Percentiles rank a stretch among this genome's conserved stretches.
Conservation (phyloP, 2,797 vertebrate genomes). For the Trichosurus vulpecula region DNA sequence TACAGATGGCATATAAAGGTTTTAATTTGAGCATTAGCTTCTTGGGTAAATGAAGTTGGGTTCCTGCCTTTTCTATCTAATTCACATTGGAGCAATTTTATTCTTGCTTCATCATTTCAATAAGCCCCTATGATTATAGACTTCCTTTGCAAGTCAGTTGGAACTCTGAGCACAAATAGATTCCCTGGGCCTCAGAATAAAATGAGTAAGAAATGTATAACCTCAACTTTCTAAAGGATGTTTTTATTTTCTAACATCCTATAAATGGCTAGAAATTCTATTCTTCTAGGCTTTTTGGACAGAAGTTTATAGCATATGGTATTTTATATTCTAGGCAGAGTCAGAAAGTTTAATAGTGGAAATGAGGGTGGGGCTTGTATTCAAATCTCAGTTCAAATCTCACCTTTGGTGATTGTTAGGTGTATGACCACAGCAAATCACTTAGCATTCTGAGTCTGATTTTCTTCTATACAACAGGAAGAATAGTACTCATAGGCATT, state of each 20-base stretch:
- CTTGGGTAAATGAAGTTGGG: conserved; percentile 72
- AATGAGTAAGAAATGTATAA: conserved; percentile 73
- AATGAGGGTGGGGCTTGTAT: neutral
- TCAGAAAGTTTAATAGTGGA: neutral
- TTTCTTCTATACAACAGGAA: neutral
- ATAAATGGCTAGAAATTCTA: conserved; percentile 49
- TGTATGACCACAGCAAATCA: neutral
- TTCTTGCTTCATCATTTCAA: conserved; percentile 71
- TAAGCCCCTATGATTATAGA: conserved; percentile 67
- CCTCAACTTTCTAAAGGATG: conserved; percentile 46
- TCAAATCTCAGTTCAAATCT: neutral
- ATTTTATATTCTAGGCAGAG: neutral
- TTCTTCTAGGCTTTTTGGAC: conserved; percentile 8
- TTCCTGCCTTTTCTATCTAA: conserved; percentile 75
- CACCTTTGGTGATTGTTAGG: neutral
- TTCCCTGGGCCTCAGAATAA: conserved; percentile 73
- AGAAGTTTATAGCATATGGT: neutral
- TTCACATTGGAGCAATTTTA: conserved; percentile 75
- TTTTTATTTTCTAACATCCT: conserved; percentile 27
- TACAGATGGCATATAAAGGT: conserved; percentile 58
- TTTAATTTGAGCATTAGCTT: conserved; percentile 75
- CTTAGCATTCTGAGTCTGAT: neutral
- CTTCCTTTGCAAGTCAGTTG: conserved; percentile 73
- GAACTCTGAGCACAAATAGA: conserved; percentile 68
- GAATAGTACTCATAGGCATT: neutral